Base-by-base conservation (phyloP, 2,888 invertebrate species). In the Carterocephalus palaemon region DNA sequence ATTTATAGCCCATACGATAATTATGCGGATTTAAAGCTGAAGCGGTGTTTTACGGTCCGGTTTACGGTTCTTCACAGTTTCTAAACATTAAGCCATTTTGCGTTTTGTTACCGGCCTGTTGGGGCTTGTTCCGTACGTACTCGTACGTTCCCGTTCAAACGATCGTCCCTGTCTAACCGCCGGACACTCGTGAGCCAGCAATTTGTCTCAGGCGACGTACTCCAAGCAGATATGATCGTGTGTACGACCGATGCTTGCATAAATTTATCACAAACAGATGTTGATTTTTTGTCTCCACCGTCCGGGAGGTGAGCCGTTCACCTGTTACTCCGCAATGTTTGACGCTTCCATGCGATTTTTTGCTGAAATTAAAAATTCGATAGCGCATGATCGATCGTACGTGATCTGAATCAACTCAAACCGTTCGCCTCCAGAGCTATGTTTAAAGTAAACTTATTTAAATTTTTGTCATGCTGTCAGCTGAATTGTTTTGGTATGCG, bases 181-280 rank as follows among this genome's bases (percentile, higher is more conserved):
- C 61, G 68, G 70, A 69, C 62, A 62, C 54, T 56, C 62, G 62
- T 70, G 67, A 70, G 73, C 71, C 70, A 72, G 73, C 83, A 84
- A 85, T 85, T 85, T 85, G 85, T 84, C 83, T 75, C 64, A 53
- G 52, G 62, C 73, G 79, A 80, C 77, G 71, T 75, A 71, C 74
- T 74, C 75, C 76, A 76, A 76, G 73, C 73, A 78, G 83, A 84
- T 83, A 85, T 84, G 74, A 84, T 84, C 84, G 73, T 77, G 70
- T 75, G 72, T 73, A 67, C 68, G 67, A 69, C 59, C 68, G 60
- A 71, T 69, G 70, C 72, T 73, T 79, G 77, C 75, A 75, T 76
- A 72, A 68, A 74, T 77, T 76, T 73, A 69, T 70, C 64, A 72
- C 67, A 57, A 73, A 73, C 80, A 77, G 73, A 78, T 80, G 80